Evolutionary conservation across 2,888 invertebrate genomes (phyloP), one percentile per base, ranked within the genome.

Genomic region (Heliconius hortense): DNA sequence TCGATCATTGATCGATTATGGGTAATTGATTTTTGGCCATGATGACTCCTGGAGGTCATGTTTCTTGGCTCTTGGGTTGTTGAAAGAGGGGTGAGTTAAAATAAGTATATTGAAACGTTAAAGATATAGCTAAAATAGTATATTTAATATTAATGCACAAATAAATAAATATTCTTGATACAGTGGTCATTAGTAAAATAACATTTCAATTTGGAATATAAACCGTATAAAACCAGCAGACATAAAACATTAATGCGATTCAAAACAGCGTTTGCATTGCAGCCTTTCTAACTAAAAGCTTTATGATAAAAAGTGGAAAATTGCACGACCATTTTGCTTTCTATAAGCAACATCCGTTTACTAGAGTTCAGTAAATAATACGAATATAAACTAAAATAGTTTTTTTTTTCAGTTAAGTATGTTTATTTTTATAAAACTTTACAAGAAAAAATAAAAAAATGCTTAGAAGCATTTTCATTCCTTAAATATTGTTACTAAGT

Each of bases 271-370:
- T 56, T 56, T n/a, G 31, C 31, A 31, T 31, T 35, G 35, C 35
- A 35, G 35, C 35, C 35, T 31, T 31, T 31, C 31, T 31, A 31
- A 35, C 64, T 21, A 35, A n/a, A 64, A 64, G 64, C 35, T 64
- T 64, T 64, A 39, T 64, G n/a, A 35, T 39, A 39, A n/a, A n/a
- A 64, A 64, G 35, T 35, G 21, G 64, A 64, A 64, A 39, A 64
- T 64, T 64, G 64, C 11, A n/a, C 35, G 31, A 63, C 1, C 64
- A 1, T 13, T 64, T 35, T 4, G n/a, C 64, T 15, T n/a, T 63
- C n/a, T 39, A 64, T 64, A 39, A 39, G 64, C 64, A 39, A 64
- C 35, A 39, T 64, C 64, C 39, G 64, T 24, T 64, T 64, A 21
- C n/a, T 35, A 5, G 35, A n/a, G 35, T 64, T 35, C 35, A 64